phyloP scores from a whole-genome alignment of 1,140 invertebrate genomes.

The Trachelipus rathkii region DNA sequence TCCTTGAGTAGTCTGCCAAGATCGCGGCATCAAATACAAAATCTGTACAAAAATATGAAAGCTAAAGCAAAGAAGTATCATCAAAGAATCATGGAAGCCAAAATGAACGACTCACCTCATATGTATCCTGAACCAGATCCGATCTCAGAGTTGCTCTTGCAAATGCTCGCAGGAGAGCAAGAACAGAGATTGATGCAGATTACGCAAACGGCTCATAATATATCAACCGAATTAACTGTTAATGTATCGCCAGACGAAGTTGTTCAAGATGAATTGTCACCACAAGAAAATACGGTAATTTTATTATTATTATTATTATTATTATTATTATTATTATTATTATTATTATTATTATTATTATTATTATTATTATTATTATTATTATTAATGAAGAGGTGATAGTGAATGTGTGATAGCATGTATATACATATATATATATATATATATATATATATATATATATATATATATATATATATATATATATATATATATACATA shows the following conservation, averaged over 20 bases:
- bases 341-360: no score
- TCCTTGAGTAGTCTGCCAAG: neutral
- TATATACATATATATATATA: no score
- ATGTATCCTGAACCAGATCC: constrained; percentile 16
- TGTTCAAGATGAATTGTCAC: neutral
- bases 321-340: no score
- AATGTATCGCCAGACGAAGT: neutral
- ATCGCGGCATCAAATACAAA: constrained; percentile 18
- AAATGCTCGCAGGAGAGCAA: constrained; percentile 19
- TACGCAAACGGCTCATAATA: constrained; percentile 12
- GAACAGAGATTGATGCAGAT: constrained; percentile 12
- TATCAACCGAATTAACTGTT: neutral
- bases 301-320: neutral
- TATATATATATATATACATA: no score
- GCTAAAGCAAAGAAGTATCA: constrained; percentile 29
- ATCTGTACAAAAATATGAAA: constrained; percentile 30
- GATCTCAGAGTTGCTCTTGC: constrained; percentile 18
- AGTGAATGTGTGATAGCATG: no score
- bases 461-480: no score
- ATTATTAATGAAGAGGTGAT: no score
- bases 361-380: no score
- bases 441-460: no score
- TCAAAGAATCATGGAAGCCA: neutral
- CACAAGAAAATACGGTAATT: neutral
- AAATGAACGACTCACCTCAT: neutral